Base-by-base conservation (phyloP, 2,113 vertebrate genomes). In the Calypte anna region DNA sequence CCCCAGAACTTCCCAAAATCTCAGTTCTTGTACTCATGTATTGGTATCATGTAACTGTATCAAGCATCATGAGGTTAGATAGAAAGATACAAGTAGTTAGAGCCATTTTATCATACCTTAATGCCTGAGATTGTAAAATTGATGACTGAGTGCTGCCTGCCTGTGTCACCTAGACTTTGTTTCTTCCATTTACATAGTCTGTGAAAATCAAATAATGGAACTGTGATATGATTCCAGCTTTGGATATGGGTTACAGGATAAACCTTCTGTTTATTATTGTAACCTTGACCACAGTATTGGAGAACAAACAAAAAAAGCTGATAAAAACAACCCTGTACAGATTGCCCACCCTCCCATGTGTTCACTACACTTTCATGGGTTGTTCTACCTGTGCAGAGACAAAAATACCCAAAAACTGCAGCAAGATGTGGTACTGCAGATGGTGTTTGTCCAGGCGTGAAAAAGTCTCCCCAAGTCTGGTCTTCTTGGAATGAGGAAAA, bases 351-450 rank as follows among this genome's bases (percentile, higher is more conserved):
- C 14, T 44, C 9, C 20, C 9, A 24, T 44, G 12, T 55, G 18
- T 59, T 90, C 48, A 33, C 91, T 91, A 33, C 43, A 43, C 18
- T 70, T 92, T 81, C 84, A 79, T 78, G 31, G 18, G 43, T 24
- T 72, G 31, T 14, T 82, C 62, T 89, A 84, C 70, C 87, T 91
- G 44, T 79, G 51, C 78, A 76, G 70, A 61, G 75, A 85, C 80
- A 93, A 90, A 95, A 94, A 91, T 76, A 93, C 24, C 63, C 17
- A 73, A 90, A n/a, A 82, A 38, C 73, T 88, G 91, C 80, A 91
- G 85, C 58, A 93, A 72, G 91, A 22, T 87, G 57, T 77, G 88
- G 22, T 72, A 63, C 31, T 89, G 84, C 87, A 90, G 90, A 74
- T 87, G n/a, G 22, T 57, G 67, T 57, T 90, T 7, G 5, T 53